Evolutionary conservation across 2,888 invertebrate species (phyloP), one percentile per base, ranked within the genome.

Genomic region (Lapara coniferarum): DNA sequence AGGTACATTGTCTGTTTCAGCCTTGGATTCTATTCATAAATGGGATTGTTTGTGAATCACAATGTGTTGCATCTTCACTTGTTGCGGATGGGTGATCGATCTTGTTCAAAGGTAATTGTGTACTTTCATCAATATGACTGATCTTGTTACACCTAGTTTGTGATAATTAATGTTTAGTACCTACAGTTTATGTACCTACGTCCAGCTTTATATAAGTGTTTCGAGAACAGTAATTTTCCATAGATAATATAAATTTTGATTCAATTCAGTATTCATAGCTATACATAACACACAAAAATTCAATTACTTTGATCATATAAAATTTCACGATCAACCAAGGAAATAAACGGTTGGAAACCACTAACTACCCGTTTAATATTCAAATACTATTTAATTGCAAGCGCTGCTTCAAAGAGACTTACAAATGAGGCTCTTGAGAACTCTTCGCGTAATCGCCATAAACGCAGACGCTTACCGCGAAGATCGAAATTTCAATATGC

Each of bases 31-130:
- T 30, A 71, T 75, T 67, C 74, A 71, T 76, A 68, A 71, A 70
- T 72, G 69, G 69, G 55, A 74, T 66, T 52, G 19, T 69, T 67
- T 57, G 10, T 66, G 77, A 72, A 57, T 66, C 71, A 84, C 49
- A 73, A 91, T 92, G 91, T 92, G 91, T 75, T 91, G 91, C 72
- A 84, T 92, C 71, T 91, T 92, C 73, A 90, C 91, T 8, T 89
- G 88, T 68, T 87, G 83, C 67, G 89, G 87, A 16, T 91, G 91
- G 91, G 76, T 88, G 77, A 74, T 91, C 67, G 91, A 91, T 85
- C 79, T 91, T 14, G 2, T 90, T 55, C 91, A 91, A 77, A 89
- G 90, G 91, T 90, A 78, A 71, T 63, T 30, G 53, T 59, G 57
- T 57, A 58, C 51, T 71, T 37, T 37, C 37, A 37, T 37, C 5